phyloP scores from a whole-genome alignment of 2,113 vertebrate genomes.

The Silurus asotus region DNA sequence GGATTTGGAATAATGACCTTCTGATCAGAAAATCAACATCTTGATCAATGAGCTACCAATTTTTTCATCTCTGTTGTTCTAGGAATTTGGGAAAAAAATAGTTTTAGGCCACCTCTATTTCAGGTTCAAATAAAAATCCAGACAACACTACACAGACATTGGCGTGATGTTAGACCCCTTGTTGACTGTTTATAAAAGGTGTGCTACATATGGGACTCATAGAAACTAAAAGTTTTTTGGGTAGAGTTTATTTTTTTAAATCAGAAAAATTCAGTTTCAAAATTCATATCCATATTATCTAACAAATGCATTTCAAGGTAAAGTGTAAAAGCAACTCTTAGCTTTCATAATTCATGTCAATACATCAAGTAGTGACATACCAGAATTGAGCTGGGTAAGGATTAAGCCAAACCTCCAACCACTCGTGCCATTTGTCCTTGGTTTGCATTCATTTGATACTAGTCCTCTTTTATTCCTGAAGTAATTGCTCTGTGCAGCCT shows the following conservation, averaged over 20 bases:
- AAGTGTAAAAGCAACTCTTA: not conserved
- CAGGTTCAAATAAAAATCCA: not conserved
- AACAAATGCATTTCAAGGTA: not conserved
- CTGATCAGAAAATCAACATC: too few relatives aligned
- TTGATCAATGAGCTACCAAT: too few relatives aligned
- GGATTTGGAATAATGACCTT: too few relatives aligned
- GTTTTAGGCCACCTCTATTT: not conserved
- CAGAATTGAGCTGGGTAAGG: not conserved
- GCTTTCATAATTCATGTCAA: constrained; percentile 10
- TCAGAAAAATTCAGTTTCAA: constrained; percentile 4
- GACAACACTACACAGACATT: not conserved
- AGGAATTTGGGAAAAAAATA: not conserved
- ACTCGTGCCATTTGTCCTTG: constrained; percentile 19
- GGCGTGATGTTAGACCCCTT: not conserved
- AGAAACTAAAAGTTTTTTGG: too few relatives aligned
- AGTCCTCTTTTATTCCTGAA: constrained; percentile 34
- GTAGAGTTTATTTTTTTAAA: not conserved
- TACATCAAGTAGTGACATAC: not conserved
- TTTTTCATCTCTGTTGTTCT: not conserved
- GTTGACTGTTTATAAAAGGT: not conserved
- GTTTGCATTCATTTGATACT: constrained; percentile 34
- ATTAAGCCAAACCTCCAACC: constrained; percentile 9
- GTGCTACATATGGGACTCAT: too few relatives aligned
- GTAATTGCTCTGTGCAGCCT: constrained; percentile 48
- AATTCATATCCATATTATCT: not conserved